Base-by-base conservation (phyloP, 2,797 vertebrate species). In the Poecilia velifera region DNA sequence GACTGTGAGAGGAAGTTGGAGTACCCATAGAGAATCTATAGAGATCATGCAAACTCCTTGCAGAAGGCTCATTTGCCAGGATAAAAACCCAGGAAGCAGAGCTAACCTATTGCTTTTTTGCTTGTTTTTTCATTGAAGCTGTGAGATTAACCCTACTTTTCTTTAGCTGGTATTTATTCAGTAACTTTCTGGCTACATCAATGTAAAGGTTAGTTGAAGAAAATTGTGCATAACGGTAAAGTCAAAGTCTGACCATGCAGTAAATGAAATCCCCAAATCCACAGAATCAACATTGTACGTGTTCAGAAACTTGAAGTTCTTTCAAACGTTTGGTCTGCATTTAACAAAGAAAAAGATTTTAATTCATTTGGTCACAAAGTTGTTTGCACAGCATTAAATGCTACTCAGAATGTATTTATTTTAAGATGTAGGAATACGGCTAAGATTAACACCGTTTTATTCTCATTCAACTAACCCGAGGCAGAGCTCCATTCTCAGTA, bases 401-500 rank as follows among this genome's bases (percentile, higher is more conserved):
- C 73, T 28, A 82, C 45, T 51, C 72, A 74, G 75, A 78, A 31
- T 22, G 6, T 51, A 8, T n/a, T 10, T 31, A 45, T 14, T 53
- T 73, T 25, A 36, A 25, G 45, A 25, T 43, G 73, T 6, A 74
- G 16, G 59, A 31, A 13, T n/a, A 43, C 36, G 6, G 39, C 39
- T 70, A n/a, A 43, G 25, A 59, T 20, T 59, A 45, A 20, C 39
- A 75, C 39, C 73, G 51, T 84, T 88, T 84, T 81, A 90, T 89
- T 92, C 90, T 90, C 90, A 89, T 92, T 92, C 91, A 87, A 34
- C 43, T 47, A 41, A 72, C 87, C 85, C 88, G 91, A 93, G 87
- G 82, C 87, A 86, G 76, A 87, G 74, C 80, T 88, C 83, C 77
- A 84, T 86, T 88, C 87, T 87, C 49, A 74, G 89, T 84, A 85